Percentiles rank a stretch among this genome's conserved stretches.
Conservation (phyloP, 2,888 invertebrate genomes). For the Eristalinus aeneus region DNA sequence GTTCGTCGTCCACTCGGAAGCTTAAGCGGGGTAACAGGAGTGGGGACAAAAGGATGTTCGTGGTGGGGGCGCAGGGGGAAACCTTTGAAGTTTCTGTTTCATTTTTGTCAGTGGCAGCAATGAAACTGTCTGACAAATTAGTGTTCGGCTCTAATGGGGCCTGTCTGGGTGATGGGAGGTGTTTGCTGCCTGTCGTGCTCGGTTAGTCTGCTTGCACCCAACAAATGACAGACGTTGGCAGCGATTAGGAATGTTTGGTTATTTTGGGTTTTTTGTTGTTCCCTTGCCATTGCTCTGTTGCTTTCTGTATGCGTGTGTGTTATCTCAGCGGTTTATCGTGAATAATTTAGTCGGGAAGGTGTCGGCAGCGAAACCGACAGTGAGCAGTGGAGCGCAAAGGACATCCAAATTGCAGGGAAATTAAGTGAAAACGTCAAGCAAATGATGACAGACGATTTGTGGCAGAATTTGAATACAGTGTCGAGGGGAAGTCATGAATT, state of each 20-base stretch:
- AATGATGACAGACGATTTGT: constrained; percentile 37
- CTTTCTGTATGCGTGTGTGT: constrained; percentile 18
- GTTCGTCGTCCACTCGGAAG: not conserved
- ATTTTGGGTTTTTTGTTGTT: no score
- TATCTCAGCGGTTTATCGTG: constrained; percentile 50
- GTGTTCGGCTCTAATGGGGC: constrained; percentile 19
- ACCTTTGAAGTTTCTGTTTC: constrained; percentile 41
- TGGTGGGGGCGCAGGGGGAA: not conserved
- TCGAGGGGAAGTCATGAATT: not conserved
- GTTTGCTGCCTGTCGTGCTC: not conserved
- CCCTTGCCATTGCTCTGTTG: not conserved
- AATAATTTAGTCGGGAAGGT: constrained; percentile 47
- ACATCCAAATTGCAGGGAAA: constrained; percentile 13
- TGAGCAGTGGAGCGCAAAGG: not conserved
- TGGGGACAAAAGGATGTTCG: not conserved
- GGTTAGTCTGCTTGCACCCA: not conserved
- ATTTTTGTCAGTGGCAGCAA: constrained; percentile 22
- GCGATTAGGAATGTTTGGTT: not conserved
- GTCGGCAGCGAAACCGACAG: constrained; percentile 1
- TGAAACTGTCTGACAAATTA: constrained; percentile 40
- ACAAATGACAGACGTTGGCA: not conserved
- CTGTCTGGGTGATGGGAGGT: not conserved
- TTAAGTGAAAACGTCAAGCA: constrained; percentile 33
- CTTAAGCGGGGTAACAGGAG: not conserved
- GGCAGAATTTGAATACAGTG: not conserved